These are phyloP conservation scores for Lepisosteus osseus DNA, from an alignment of 2,113 vertebrate species.

Conservation along the genomic window DNA sequence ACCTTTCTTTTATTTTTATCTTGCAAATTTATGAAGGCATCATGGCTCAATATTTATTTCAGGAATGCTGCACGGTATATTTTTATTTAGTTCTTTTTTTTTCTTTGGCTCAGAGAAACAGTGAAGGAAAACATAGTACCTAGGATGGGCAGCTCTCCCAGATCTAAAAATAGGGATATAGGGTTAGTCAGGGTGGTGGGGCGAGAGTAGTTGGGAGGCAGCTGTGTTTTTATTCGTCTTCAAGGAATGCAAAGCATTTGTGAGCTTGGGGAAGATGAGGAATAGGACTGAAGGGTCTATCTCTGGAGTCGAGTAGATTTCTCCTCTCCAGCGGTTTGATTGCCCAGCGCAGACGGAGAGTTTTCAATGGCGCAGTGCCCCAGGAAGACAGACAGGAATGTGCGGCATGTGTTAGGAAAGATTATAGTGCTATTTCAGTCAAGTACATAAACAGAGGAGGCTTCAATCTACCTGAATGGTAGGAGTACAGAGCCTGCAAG, in stretches of 20 bases:
- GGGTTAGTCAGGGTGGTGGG: neutral
- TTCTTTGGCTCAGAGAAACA: neutral
- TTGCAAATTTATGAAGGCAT: no score
- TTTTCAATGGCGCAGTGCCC: neutral
- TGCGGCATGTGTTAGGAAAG: neutral
- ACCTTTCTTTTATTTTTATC: no score
- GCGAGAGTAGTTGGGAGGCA: neutral
- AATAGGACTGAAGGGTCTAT: neutral
- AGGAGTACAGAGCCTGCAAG: neutral
- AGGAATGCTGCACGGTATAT: no score
- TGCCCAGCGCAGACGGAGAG: neutral
- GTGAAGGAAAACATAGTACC: no score
- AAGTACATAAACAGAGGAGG: conserved; percentile 12
- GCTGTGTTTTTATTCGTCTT: conserved; percentile 2
- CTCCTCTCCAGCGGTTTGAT: neutral
- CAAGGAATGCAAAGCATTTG: neutral
- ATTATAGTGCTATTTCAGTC: conserved; percentile 14
- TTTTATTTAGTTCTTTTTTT: neutral
- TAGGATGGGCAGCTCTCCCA: neutral
- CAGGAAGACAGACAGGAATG: conserved; percentile 13
- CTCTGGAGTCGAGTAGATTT: neutral
- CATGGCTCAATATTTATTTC: no score
- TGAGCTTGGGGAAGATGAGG: neutral
- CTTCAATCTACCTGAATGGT: conserved; percentile 9
- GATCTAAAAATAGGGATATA: conserved; percentile 1